Base-by-base conservation (phyloP, 2,113 vertebrate species). In the Ondatra zibethicus region DNA sequence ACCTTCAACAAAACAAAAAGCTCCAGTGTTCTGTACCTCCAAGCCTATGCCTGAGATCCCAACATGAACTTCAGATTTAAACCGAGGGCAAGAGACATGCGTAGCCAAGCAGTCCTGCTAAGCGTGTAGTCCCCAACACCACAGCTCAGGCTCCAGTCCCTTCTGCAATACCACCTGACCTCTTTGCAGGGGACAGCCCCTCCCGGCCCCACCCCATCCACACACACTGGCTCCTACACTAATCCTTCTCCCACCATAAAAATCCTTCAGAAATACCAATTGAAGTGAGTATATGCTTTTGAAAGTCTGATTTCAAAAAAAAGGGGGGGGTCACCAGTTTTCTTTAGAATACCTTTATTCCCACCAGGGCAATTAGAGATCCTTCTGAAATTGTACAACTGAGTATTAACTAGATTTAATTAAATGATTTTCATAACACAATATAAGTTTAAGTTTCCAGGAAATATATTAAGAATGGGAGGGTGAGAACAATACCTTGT, bases 191-290 rank as follows among this genome's bases (percentile, higher is more conserved):
- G 4, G 21, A 39, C 72, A 73, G 8, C 1, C n/a, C 70, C 19
- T 3, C 16, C 33, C 3, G 3, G 19, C 19, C 1, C 19, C 5
- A 23, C 72, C 8, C n/a, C 17, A 4, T 2, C 21, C 25, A 76
- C 23, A 45, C 72, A 75, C 23, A 76, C 23, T 45, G 50, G 33
- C 19, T 81, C 50, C 78, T 52, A 81, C 50, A 5, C 33, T 55
- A 21, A 55, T 25, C 9, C 33, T 13, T 23, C 33, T 50, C 78
- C 8, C 31, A n/a, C n/a, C 9, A 25, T 47, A 55, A 81, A 33
- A 55, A n/a, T 55, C 77, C 36, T 80, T 9, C 52, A 52, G 17
- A 80, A 80, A 80, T 78, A 78, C 8, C 31, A 52, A 80, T 0
- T 80, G 47, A 23, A 33, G 47, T 52, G 31, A 52, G 17, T 52